These are phyloP conservation scores for Cyphomyrus plagiostoma DNA, from an alignment of 2,113 vertebrate species.

Conservation along the genomic window DNA sequence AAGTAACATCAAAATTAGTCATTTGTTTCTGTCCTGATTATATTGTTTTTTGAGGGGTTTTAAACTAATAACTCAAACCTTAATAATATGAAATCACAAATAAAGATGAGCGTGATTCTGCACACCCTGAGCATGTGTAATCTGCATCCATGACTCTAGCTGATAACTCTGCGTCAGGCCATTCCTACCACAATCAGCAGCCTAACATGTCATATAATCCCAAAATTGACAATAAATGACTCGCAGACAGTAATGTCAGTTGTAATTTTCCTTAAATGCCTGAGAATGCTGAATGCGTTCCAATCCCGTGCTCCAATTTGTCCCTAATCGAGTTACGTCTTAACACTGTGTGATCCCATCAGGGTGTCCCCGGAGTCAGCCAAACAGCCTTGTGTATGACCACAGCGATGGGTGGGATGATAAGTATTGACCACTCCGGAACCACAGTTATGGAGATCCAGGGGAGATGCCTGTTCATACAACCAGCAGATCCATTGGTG, in stretches of 20 bases:
- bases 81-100: not conserved
- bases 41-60: not conserved
- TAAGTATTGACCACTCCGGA: not conserved
- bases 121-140: not conserved
- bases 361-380: not conserved
- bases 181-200: not conserved
- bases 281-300: not conserved
- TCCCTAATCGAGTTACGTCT: slow-evolving; percentile 16
- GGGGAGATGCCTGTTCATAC: not conserved
- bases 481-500: not conserved
- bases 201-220: not conserved
- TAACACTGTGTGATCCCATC: slow-evolving; percentile 2
- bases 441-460: not conserved
- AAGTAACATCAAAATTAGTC: not conserved
- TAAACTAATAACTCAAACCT: not conserved
- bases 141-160: not conserved
- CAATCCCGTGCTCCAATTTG: not conserved
- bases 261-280: slow-evolving; percentile 9
- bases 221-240: slow-evolving; percentile 9
- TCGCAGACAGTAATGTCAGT: slow-evolving; percentile 17
- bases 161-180: not conserved
- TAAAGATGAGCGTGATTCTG: not conserved
- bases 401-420: not conserved
- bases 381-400: not conserved
- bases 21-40: not conserved